These are phyloP conservation scores for Turritopsis dohrnii DNA, from an alignment of 30 jellyfish, hydroid and myxozoan genomes.

Conservation along the genomic window DNA sequence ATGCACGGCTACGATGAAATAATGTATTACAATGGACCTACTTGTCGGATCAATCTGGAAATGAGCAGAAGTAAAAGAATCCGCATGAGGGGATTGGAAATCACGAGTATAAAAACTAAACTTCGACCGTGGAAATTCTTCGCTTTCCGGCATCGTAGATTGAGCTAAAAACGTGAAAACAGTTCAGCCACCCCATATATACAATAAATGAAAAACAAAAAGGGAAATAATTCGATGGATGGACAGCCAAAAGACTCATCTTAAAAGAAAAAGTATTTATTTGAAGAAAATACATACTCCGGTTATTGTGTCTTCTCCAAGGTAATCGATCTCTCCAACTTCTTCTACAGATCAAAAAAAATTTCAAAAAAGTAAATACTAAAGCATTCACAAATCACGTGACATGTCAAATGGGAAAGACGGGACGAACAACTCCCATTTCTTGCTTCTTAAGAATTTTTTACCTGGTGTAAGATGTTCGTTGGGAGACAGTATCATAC, in stretches of 20 bases:
- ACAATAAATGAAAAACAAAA: no score
- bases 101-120: neutral
- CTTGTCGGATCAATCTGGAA: neutral
- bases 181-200: neutral
- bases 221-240: neutral
- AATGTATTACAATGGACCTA: neutral
- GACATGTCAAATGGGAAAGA: neutral
- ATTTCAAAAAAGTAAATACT: neutral
- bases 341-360: neutral
- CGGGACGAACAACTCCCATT: neutral
- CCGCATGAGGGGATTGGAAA: neutral
- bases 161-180: neutral
- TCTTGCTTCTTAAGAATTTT: neutral
- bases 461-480: neutral
- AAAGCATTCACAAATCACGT: neutral
- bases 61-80: neutral
- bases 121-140: neutral
- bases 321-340: neutral
- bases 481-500: neutral
- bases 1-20: neutral
- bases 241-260: neutral
- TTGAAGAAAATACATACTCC: neutral
- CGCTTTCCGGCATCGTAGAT: neutral
- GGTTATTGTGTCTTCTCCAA: neutral
- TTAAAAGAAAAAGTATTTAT: no score